Evolutionary conservation across 2,113 vertebrate genomes (phyloP), one percentile per base, ranked within the genome.

Genomic region (Petaurus breviceps): DNA sequence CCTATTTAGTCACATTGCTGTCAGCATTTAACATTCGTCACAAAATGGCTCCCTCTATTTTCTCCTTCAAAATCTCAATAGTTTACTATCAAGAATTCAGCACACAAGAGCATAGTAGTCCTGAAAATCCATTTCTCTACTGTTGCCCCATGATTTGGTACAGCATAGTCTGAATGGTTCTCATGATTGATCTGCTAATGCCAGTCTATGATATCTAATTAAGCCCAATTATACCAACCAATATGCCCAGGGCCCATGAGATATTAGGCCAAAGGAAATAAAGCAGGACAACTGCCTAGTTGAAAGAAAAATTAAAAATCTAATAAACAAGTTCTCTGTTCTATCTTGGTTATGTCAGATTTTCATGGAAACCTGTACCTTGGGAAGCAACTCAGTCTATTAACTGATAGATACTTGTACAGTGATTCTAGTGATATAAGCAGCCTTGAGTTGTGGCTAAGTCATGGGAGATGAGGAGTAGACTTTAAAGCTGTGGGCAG

Each of bases 101-200:
- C 0, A 5, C 43, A 22, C 0, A 0, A 31, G 8, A 37, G 0
- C 16, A 68, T 89, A 11, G 22, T 2, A 9, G 6, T 53, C 47
- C 0, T 3, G 54, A 46, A 90, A 54, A 14, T 14, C 51, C 10
- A 5, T 68, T 95, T 55, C 50, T 26, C 31, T 52, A 43, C n/a
- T 0, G 25, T 89, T 55, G 22, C 3, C 25, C n/a, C 0, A 57
- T 93, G 53, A 9, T 37, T 9, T 55, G 11, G 0, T 8, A 9
- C n/a, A 1, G 52, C 51, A 91, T 90, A 54, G 53, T 52, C n/a
- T 10, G 57, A 50, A 26, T n/a, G 4, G 12, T 96, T 55, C n/a
- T 89, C 90, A 43, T 50, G 92, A 92, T 51, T 92, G 84, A 49
- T 28, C 55, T 37, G 90, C 28, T 46, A 91, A 89, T 55, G 53